Conservation (phyloP, 1,140 invertebrate species). For the Trichonephila clavipes region DNA sequence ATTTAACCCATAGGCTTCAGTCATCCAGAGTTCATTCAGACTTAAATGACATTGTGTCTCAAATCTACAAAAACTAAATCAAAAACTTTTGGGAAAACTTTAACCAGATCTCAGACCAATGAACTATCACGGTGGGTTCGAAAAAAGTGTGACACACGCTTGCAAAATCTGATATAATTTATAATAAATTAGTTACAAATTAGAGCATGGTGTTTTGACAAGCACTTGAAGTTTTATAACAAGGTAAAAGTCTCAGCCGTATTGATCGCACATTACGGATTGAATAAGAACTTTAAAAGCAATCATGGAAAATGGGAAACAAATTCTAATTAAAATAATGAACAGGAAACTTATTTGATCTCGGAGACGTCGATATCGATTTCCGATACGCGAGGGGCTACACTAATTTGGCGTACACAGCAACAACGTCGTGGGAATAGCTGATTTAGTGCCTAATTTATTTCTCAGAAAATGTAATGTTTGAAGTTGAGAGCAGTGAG, state of each 20-base stretch:
- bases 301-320: background rate
- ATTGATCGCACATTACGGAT: background rate
- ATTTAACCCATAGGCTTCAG: no score
- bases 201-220: no score
- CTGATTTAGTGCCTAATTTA: constrained; percentile 1
- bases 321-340: constrained; percentile 27
- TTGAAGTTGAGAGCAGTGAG: background rate
- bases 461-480: background rate
- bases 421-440: background rate
- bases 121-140: no score
- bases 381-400: background rate
- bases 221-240: background rate
- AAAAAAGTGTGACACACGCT: no score
- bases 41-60: no score
- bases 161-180: no score
- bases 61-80: no score
- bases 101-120: no score
- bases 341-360: constrained; percentile 1
- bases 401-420: background rate
- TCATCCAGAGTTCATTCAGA: no score
- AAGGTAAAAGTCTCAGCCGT: background rate
- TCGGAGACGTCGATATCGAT: background rate
- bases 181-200: no score
- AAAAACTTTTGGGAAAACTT: no score
- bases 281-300: background rate